Conservation (phyloP, 2,113 vertebrate species). For the Delphinus delphis region DNA sequence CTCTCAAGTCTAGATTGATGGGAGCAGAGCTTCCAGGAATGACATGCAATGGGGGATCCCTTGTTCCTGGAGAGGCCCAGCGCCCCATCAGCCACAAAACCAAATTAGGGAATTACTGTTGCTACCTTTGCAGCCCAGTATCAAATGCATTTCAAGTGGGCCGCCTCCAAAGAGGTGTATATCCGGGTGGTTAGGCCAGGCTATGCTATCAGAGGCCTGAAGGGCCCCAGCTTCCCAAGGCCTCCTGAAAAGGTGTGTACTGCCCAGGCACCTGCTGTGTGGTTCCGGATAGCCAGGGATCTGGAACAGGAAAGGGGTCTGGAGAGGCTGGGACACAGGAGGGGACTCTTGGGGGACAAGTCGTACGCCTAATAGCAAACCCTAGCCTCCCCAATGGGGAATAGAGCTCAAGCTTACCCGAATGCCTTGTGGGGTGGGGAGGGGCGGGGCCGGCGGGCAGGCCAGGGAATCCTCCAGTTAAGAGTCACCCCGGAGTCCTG, state of each 20-base stretch:
- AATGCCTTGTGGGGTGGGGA: too few species aligned
- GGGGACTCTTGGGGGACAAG: background rate
- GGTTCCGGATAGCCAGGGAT: too few species aligned
- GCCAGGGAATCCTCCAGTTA: background rate
- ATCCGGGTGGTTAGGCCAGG: background rate
- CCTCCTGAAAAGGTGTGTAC: background rate
- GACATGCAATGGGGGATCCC: background rate
- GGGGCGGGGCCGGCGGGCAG: background rate
- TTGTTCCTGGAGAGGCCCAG: background rate
- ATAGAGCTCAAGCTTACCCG: background rate
- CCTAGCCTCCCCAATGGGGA: too few species aligned
- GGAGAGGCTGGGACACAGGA: background rate
- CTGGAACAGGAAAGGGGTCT: background rate
- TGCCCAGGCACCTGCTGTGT: too few species aligned
- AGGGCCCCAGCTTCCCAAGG: background rate
- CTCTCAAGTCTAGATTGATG: background rate
- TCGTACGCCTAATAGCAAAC: background rate
- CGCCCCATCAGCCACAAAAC: background rate
- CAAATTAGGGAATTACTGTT: background rate
- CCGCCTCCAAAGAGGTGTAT: background rate
- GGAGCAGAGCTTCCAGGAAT: background rate
- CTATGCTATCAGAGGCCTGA: too few species aligned
- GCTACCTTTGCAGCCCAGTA: background rate
- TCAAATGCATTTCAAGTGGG: background rate
- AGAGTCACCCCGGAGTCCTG: background rate